Conservation (phyloP, 2,797 vertebrate species). For the Poeciliopsis paucimaculata region DNA sequence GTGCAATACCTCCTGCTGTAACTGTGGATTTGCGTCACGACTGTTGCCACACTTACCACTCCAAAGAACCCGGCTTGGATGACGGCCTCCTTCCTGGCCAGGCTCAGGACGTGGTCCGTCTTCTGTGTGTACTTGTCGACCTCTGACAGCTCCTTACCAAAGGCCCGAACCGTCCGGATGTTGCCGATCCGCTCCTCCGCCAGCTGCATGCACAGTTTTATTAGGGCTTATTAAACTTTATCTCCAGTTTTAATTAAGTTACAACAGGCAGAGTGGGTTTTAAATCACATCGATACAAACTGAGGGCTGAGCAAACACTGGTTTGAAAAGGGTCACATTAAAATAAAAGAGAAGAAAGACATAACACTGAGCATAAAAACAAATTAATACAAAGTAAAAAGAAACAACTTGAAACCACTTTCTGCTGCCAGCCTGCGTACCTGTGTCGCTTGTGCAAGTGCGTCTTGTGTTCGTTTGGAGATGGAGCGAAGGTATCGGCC, state of each 20-base stretch:
- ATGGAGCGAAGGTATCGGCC: conserved; percentile 91
- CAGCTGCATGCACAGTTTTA: conserved; percentile 77
- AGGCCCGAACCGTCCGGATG: conserved; percentile 93
- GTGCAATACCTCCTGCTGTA: conserved; percentile 33
- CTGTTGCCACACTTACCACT: conserved; percentile 81
- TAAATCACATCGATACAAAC: conserved; percentile 1
- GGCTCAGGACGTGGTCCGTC: conserved; percentile 83
- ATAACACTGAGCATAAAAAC: background rate
- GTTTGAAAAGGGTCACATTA: background rate
- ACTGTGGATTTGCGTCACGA: conserved; percentile 37
- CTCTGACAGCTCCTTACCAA: conserved; percentile 92
- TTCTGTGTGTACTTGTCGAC: conserved; percentile 84
- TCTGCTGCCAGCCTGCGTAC: conserved; percentile 65
- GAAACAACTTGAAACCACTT: background rate
- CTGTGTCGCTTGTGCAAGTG: conserved; percentile 94
- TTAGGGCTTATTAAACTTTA: conserved; percentile 18
- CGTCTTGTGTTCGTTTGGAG: conserved; percentile 91
- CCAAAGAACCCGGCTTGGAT: conserved; percentile 92
- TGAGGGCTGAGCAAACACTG: background rate
- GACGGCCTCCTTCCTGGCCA: conserved; percentile 89
- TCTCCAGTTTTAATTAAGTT: conserved; percentile 25
- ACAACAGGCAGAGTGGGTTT: background rate
- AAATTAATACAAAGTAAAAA: background rate
- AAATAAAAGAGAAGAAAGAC: conserved; percentile 3
- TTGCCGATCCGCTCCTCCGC: conserved; percentile 97